Percentiles rank a stretch among this genome's conserved stretches.
Conservation (phyloP, 2,113 vertebrate species). For the Phodopus roborovskii region DNA sequence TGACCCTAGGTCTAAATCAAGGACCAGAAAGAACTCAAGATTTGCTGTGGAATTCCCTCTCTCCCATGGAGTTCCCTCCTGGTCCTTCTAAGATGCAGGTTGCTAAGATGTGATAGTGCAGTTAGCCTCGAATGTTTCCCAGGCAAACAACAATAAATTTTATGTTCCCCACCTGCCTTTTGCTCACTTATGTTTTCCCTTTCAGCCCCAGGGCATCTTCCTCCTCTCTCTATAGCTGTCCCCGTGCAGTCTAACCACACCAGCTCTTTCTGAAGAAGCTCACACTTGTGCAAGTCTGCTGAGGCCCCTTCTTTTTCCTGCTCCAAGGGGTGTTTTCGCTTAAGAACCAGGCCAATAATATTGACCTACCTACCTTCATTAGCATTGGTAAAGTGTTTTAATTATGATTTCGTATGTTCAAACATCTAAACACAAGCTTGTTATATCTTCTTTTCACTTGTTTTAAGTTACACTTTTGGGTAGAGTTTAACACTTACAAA, state of each 20-base stretch:
- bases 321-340: not conserved
- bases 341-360: conserved; percentile 21
- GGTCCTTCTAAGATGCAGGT: not conserved
- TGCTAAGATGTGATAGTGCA: not conserved
- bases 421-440: conserved; percentile 51
- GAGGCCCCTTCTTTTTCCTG: not conserved
- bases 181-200: not conserved
- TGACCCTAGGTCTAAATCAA: not conserved
- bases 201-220: not conserved
- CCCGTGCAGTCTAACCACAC: not conserved
- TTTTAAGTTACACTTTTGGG: conserved; percentile 66
- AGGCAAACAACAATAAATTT: not conserved
- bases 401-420: conserved; percentile 65
- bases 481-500: conserved; percentile 72
- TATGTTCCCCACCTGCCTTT: not conserved
- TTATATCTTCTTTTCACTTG: conserved; percentile 61
- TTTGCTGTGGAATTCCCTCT: not conserved
- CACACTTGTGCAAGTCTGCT: not conserved
- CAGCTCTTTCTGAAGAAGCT: not conserved
- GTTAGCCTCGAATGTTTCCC: not conserved
- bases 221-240: not conserved
- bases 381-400: conserved; percentile 55
- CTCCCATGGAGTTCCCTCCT: not conserved
- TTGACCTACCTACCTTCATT: conserved; percentile 70
- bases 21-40: not conserved